Percentiles rank a stretch among this genome's conserved stretches.
These are phyloP conservation scores for Choristoneura fumiferana DNA, from an alignment of 1,140 invertebrate genomes.

Conservation along the genomic window DNA sequence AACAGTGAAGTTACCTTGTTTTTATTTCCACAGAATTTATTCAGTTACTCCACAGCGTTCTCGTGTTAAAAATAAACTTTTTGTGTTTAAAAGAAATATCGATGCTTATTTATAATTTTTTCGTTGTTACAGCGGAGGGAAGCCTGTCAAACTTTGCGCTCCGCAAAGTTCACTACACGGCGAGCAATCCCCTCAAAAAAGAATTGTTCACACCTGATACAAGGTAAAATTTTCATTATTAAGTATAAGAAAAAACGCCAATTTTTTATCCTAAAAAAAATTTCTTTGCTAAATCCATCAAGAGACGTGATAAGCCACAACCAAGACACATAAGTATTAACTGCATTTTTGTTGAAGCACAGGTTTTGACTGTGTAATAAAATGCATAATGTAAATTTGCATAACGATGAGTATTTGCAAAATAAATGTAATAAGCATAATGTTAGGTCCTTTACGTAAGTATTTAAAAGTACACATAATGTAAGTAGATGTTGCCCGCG, in stretches of 20 bases:
- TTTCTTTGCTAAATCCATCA: conserved; percentile 5
- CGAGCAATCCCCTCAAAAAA: conserved; percentile 80
- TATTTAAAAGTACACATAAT: too few relatives aligned
- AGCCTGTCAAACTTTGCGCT: conserved; percentile 90
- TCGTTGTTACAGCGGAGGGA: conserved; percentile 88
- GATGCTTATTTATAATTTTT: conserved; percentile 29
- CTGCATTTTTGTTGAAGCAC: conserved; percentile 8
- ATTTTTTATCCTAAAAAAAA: background rate
- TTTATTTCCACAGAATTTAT: too few relatives aligned
- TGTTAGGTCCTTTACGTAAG: too few relatives aligned
- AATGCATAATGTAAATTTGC: too few relatives aligned
- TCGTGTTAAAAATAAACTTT: conserved; percentile 8
- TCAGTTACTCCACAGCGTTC: too few relatives aligned
- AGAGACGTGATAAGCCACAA: background rate
- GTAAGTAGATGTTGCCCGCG: too few relatives aligned
- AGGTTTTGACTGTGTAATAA: background rate
- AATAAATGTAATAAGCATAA: too few relatives aligned
- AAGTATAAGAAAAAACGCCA: background rate
- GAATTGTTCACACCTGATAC: conserved; percentile 85
- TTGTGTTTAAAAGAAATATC: conserved; percentile 6
- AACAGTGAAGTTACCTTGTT: too few relatives aligned
- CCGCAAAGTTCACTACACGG: conserved; percentile 86
- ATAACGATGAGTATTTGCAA: too few relatives aligned
- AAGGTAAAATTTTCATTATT: conserved; percentile 56
- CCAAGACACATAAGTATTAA: background rate